Evolutionary conservation across 2,113 vertebrate species (phyloP).

Genomic region (Ellobius talpinus): DNA sequence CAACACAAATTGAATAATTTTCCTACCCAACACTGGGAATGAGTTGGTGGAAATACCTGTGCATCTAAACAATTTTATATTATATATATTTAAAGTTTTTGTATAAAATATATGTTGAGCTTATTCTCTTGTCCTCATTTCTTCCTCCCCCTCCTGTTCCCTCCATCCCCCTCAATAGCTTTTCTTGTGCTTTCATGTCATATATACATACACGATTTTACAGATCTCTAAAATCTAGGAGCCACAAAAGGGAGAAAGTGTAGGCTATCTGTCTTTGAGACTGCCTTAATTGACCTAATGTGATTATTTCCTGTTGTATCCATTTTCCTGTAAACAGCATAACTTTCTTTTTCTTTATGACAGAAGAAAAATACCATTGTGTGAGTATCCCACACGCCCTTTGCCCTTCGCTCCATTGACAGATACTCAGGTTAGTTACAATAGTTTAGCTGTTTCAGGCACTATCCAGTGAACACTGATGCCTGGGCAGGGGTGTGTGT

Average conservation of each 20-base stretch:
- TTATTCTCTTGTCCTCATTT: not conserved
- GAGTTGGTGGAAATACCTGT: not conserved
- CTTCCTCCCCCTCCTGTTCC: no score
- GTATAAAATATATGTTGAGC: not conserved
- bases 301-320: not conserved
- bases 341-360: not conserved
- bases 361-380: not conserved
- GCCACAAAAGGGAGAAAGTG: not conserved
- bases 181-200: not conserved
- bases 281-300: not conserved
- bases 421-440: not conserved
- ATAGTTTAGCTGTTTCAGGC: not conserved
- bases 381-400: no score
- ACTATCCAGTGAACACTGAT: not conserved
- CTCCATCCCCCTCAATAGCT: not conserved
- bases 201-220: not conserved
- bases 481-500: not conserved
- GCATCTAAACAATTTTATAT: not conserved
- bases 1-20: conserved; percentile 19
- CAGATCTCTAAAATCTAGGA: not conserved
- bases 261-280: not conserved
- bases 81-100: not conserved
- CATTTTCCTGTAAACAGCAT: not conserved
- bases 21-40: not conserved
- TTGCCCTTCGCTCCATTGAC: not conserved